phyloP scores from a whole-genome alignment of 2,797 vertebrate species.

The Philypnodon macrostomus region DNA sequence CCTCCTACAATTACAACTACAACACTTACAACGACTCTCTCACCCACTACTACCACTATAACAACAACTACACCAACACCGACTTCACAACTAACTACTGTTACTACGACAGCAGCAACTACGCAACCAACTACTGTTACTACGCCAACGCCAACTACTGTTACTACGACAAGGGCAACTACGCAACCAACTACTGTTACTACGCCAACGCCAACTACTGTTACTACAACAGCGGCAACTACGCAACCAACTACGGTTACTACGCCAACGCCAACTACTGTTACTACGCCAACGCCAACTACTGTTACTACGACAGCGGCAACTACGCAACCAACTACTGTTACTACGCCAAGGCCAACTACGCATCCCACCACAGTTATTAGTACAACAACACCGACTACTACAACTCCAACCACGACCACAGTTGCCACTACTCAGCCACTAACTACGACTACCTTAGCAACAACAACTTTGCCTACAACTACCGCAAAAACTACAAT shows the following conservation, averaged over 20 bases:
- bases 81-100: no score
- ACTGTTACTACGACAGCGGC: not conserved
- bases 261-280: not conserved
- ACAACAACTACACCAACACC: not conserved
- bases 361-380: slow-evolving; percentile 8
- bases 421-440: not conserved
- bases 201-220: not conserved
- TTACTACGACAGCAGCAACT: not conserved
- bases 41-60: slow-evolving; percentile 10
- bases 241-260: not conserved
- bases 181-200: not conserved
- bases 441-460: not conserved
- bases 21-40: slow-evolving; percentile 6
- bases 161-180: no score
- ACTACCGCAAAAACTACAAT: slow-evolving; percentile 1
- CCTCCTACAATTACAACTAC: slow-evolving; percentile 20
- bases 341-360: slow-evolving; percentile 12
- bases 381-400: not conserved
- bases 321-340: slow-evolving; percentile 1
- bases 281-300: not conserved
- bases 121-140: slow-evolving; percentile 3
- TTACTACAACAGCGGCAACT: not conserved
- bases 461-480: not conserved
- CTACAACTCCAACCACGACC: not conserved
- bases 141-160: not conserved